Evolutionary conservation across 2,888 invertebrate genomes (phyloP).

Genomic region (Ophioninae sp.): DNA sequence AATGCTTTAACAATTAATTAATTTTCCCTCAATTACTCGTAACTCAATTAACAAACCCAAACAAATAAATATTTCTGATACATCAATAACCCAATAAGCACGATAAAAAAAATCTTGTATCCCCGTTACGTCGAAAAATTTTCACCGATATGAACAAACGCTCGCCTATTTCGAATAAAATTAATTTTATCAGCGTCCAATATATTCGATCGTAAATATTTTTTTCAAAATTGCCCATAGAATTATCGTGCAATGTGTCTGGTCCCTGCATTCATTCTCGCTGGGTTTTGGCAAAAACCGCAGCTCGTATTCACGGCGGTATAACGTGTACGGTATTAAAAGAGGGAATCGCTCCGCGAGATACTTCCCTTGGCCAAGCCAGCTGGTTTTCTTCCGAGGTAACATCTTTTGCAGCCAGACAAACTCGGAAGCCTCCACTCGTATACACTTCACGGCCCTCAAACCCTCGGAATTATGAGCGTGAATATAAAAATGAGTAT

Average conservation of each 20-base stretch:
- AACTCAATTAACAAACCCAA: too few relatives aligned
- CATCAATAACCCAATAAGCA: too few relatives aligned
- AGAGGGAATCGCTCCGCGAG: background rate
- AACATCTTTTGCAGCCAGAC: slow-evolving; percentile 32
- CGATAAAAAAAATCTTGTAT: too few relatives aligned
- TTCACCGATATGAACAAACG: background rate
- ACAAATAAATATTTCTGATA: too few relatives aligned
- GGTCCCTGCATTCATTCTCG: slow-evolving; percentile 47
- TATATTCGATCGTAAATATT: background rate
- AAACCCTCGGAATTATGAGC: slow-evolving; percentile 46
- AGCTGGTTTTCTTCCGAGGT: slow-evolving; percentile 60
- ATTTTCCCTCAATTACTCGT: too few relatives aligned
- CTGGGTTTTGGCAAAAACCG: slow-evolving; percentile 45
- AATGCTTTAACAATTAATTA: too few relatives aligned
- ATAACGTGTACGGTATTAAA: slow-evolving; percentile 19
- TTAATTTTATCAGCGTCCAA: background rate
- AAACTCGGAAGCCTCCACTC: slow-evolving; percentile 39
- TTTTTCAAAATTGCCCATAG: background rate
- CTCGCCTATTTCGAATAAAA: background rate
- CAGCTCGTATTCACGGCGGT: slow-evolving; percentile 28
- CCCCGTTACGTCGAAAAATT: background rate
- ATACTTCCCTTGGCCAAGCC: slow-evolving; percentile 46
- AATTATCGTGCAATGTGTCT: background rate
- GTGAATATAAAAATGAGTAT: background rate
- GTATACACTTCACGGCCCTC: slow-evolving; percentile 33